phyloP scores from a whole-genome alignment of 2,888 invertebrate species.

The Acrobasis consociella region DNA sequence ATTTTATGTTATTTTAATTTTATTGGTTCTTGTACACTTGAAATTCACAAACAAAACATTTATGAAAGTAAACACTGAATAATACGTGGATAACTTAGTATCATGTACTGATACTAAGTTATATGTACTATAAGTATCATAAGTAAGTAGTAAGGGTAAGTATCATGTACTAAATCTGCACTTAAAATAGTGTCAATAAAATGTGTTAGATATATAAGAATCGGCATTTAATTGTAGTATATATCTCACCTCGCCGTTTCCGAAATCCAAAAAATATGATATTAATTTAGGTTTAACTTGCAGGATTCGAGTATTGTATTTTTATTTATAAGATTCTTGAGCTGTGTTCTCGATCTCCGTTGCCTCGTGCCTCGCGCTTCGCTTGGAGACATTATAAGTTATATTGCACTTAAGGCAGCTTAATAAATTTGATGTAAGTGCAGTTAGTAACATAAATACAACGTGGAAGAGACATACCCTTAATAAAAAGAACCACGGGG shows the following conservation, averaged over 20 bases:
- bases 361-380: background rate
- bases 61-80: too few relatives aligned
- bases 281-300: conserved; percentile 46
- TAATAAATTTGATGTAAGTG: too few relatives aligned
- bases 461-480: too few relatives aligned
- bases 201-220: background rate
- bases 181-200: background rate
- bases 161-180: background rate
- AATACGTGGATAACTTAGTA: background rate
- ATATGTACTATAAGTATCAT: too few relatives aligned
- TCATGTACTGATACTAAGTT: background rate
- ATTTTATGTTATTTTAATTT: too few relatives aligned
- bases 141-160: too few relatives aligned
- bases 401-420: too few relatives aligned
- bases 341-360: conserved; percentile 23
- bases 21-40: too few relatives aligned
- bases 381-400: too few relatives aligned
- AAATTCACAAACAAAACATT: too few relatives aligned
- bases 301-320: conserved; percentile 49
- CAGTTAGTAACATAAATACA: too few relatives aligned
- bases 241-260: conserved; percentile 32
- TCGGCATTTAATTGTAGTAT: background rate
- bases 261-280: conserved; percentile 37
- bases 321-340: conserved; percentile 29
- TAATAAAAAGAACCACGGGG: too few relatives aligned